Percentiles rank a stretch among this genome's conserved stretches.
Evolutionary conservation across 2,888 invertebrate genomes (phyloP).

Genomic region (Dorcus hopei): DNA sequence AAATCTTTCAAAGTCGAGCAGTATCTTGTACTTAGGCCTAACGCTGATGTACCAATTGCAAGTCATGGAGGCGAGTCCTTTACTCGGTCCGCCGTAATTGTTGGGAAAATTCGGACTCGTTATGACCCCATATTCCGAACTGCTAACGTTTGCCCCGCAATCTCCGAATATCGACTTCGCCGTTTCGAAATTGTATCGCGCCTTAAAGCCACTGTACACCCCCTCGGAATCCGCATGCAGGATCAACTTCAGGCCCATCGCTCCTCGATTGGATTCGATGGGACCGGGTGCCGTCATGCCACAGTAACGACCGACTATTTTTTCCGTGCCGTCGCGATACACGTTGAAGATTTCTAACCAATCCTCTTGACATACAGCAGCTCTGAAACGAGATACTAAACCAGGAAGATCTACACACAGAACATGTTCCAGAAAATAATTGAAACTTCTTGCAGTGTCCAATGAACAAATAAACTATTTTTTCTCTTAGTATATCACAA

Average conservation of each 20-base stretch:
- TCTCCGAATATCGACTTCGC: constrained; percentile 88
- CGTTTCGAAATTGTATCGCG: constrained; percentile 86
- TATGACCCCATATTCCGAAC: constrained; percentile 76
- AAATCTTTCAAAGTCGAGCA: constrained; percentile 88
- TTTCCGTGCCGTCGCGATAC: constrained; percentile 77
- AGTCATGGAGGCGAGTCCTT: constrained; percentile 77
- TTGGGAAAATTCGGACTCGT: constrained; percentile 88
- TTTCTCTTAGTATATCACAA: too few relatives aligned
- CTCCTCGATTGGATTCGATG: constrained; percentile 86
- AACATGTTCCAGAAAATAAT: too few relatives aligned
- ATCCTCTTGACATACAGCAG: constrained; percentile 81
- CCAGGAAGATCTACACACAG: background rate
- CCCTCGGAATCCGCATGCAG: constrained; percentile 84
- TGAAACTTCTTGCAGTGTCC: too few relatives aligned
- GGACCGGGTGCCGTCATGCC: constrained; percentile 90
- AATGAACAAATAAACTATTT: too few relatives aligned
- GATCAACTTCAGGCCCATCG: constrained; percentile 82
- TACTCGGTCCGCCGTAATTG: constrained; percentile 81
- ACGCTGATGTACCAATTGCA: constrained; percentile 97
- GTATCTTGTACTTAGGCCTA: constrained; percentile 78
- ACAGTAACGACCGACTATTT: constrained; percentile 89
- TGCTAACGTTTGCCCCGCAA: constrained; percentile 89
- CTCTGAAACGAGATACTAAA: constrained; percentile 49
- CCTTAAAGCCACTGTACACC: constrained; percentile 94
- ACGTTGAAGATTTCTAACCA: constrained; percentile 93